These are phyloP conservation scores for Archilochus colubris DNA, from an alignment of 2,113 vertebrate genomes.

Conservation along the genomic window DNA sequence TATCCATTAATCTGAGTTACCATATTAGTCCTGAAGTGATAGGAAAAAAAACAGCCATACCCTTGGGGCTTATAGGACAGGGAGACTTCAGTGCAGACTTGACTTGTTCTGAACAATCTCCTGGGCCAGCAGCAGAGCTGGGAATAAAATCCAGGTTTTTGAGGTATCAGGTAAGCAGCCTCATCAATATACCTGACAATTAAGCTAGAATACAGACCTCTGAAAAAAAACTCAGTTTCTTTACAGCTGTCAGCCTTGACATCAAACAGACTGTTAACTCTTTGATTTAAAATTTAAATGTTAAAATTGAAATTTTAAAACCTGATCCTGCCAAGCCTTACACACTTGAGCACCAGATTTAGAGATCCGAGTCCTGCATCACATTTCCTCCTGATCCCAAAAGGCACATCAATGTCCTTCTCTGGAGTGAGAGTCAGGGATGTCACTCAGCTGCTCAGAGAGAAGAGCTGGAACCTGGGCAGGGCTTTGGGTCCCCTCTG, in stretches of 20 bases:
- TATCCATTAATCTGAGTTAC: not conserved
- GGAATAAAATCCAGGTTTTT: not conserved
- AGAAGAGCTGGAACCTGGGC: not conserved
- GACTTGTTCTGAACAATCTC: not conserved
- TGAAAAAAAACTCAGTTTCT: not conserved
- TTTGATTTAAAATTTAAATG: not conserved
- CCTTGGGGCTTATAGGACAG: not conserved
- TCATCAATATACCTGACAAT: not conserved
- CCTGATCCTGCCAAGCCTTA: not conserved
- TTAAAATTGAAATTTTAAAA: not conserved
- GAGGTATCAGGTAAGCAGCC: not conserved
- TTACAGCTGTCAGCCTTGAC: not conserved
- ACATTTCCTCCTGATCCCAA: not conserved
- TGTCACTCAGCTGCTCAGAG: not conserved
- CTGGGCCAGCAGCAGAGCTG: not conserved
- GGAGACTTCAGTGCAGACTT: not conserved
- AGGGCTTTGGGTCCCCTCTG: not conserved
- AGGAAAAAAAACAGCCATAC: not conserved
- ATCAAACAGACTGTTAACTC: not conserved
- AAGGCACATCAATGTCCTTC: not conserved
- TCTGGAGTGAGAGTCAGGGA: not conserved
- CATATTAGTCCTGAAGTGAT: not conserved
- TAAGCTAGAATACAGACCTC: not conserved
- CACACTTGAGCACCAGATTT: not conserved
- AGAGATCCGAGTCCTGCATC: not conserved